phyloP scores from a whole-genome alignment of 2,888 invertebrate species.

The Polydrusus pterygomalis region DNA sequence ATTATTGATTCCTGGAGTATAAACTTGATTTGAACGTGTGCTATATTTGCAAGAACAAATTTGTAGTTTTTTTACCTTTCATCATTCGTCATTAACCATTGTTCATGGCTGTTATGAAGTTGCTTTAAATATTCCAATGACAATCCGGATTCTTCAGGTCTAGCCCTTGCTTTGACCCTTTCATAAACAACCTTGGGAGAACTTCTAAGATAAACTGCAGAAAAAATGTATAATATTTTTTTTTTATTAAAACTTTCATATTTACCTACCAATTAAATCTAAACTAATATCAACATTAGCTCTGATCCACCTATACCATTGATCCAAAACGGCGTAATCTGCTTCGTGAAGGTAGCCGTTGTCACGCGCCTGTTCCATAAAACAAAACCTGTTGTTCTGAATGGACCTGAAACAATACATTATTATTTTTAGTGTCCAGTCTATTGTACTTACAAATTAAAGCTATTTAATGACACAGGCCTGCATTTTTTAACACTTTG shows the following conservation, averaged over 20 bases:
- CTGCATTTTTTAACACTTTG: no score
- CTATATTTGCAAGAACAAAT: no score
- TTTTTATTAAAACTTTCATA: not conserved
- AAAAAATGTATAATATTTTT: constrained; percentile 54
- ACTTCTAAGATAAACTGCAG: constrained; percentile 80
- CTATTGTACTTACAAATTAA: no score
- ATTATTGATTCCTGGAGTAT: no score
- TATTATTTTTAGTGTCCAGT: no score
- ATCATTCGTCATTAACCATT: constrained; percentile 77
- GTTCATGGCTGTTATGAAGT: constrained; percentile 85
- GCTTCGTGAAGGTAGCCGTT: constrained; percentile 82
- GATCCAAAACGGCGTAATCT: constrained; percentile 87
- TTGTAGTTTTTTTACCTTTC: constrained; percentile 55
- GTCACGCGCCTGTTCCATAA: constrained; percentile 84
- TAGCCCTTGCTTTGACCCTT: constrained; percentile 83
- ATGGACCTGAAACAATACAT: constrained; percentile 72
- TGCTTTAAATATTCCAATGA: constrained; percentile 87
- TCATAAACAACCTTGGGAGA: constrained; percentile 80
- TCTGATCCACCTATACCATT: constrained; percentile 90
- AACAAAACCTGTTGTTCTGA: constrained; percentile 86
- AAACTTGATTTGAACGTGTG: no score
- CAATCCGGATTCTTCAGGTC: constrained; percentile 88
- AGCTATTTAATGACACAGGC: no score
- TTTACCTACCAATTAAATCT: constrained; percentile 86
- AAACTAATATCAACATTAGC: constrained; percentile 83